Evolutionary conservation across 1,140 invertebrate species (phyloP), one percentile per base, ranked within the genome.

Genomic region (Trichogramma pretiosum): DNA sequence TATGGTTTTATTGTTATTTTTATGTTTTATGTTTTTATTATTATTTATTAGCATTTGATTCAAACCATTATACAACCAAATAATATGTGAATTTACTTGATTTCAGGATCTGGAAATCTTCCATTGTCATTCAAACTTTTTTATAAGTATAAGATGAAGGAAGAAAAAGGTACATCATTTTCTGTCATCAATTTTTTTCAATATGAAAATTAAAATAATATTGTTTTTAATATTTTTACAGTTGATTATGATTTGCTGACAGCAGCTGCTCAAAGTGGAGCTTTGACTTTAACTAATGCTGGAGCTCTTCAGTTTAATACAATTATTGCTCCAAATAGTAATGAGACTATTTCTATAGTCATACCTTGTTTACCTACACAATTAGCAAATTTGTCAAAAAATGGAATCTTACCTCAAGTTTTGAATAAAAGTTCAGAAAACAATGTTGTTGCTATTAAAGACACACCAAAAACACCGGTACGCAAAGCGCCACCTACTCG

Each of bases 261-360:
- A 19, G 52, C 56, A 47, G 48, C 36, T 41, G 48, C 42, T 23
- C 48, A 56, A 22, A 51, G 39, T 13, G 34, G 46, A 18, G 26
- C 56, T 0, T 57, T 68, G 47, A 55, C 65, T 11, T 23, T 69
- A 32, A 50, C 59, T 7, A 52, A 60, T 14, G 54, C 65, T 23
- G 59, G 63, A 5, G 57, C 63, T 1, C 68, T 70, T 23, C 68
- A 66, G 28, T 57, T 70, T 3, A 64, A 62, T 19, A 61, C 60
- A 5, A 67, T 70, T 22, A 56, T 69, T 1, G 62, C 63, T 21
- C 61, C 63, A 3, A 56, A 55, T 0, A 59, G 60, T 5, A 67
- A 64, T 26, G 66, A 71, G 34, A 67, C 66, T 2, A 68, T 71
- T 41, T 71, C 68, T 2, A 71, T 71, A 36, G 63, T 70, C 23